Conservation (phyloP, 2,888 invertebrate genomes). For the Brachyopa scutellaris region DNA sequence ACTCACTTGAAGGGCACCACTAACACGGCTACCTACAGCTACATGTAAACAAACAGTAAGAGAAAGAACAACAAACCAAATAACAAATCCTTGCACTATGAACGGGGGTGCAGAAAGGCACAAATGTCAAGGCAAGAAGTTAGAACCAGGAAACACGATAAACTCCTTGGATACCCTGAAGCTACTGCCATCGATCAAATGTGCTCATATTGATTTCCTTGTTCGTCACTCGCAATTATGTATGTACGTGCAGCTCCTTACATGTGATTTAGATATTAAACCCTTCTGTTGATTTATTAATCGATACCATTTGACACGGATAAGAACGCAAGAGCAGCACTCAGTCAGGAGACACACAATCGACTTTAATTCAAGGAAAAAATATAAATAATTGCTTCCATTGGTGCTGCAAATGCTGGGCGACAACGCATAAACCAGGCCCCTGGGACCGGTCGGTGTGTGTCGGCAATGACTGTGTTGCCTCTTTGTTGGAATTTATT, state of each 20-base stretch:
- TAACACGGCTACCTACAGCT: background rate
- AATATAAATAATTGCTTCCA: background rate
- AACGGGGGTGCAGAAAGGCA: background rate
- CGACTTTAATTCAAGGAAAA: conserved; percentile 1
- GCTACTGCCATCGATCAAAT: conserved; percentile 65
- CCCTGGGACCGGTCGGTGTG: conserved; percentile 33
- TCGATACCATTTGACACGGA: conserved; percentile 67
- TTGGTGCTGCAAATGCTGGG: conserved; percentile 1
- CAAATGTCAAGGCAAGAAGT: conserved; percentile 20
- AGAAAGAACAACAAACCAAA: background rate
- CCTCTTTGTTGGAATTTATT: conserved; percentile 43
- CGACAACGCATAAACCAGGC: conserved; percentile 24
- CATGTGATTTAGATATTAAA: conserved; percentile 68
- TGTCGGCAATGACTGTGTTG: conserved; percentile 36
- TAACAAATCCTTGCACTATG: background rate
- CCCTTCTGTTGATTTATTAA: conserved; percentile 70
- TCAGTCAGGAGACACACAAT: conserved; percentile 7
- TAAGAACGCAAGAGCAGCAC: too few species aligned
- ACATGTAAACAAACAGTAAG: background rate
- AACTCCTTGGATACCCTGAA: conserved; percentile 54
- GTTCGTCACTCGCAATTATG: conserved; percentile 43
- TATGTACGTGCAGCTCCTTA: conserved; percentile 31
- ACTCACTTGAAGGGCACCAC: background rate
- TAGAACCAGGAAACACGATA: conserved; percentile 42
- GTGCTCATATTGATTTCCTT: conserved; percentile 59